Percentiles rank a stretch among this genome's conserved stretches.
Evolutionary conservation across 2,113 vertebrate species (phyloP).

Genomic region (Chrysemys picta): DNA sequence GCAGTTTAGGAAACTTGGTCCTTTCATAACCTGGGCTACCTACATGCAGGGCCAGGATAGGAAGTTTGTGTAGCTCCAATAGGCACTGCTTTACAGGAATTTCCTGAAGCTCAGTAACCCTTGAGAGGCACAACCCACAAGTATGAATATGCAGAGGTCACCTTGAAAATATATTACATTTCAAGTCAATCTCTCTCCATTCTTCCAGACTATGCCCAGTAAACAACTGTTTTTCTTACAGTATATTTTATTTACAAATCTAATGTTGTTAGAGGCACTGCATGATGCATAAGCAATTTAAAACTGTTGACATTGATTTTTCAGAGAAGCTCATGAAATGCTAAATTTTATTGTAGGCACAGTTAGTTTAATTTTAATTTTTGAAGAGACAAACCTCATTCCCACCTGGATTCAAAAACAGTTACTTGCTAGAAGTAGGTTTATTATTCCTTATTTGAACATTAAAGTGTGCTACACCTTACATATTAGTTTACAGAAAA

Average conservation of each 20-base stretch:
- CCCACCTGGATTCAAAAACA: neutral
- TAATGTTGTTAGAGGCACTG: conserved; percentile 46
- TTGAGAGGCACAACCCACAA: neutral
- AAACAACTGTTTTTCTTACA: conserved; percentile 17
- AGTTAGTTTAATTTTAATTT: neutral
- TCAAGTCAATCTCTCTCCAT: conserved; percentile 24
- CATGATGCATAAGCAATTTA: conserved; percentile 27
- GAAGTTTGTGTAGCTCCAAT: neutral
- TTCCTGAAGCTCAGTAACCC: neutral
- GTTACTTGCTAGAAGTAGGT: neutral
- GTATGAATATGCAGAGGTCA: neutral
- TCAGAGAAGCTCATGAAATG: neutral
- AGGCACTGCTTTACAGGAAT: neutral
- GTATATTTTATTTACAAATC: conserved; percentile 40
- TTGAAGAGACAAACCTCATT: neutral
- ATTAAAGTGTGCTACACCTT: neutral
- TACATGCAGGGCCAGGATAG: neutral
- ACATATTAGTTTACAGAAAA: neutral
- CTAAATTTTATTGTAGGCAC: neutral
- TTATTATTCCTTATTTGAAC: neutral
- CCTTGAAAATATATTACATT: conserved; percentile 46
- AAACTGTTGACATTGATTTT: neutral
- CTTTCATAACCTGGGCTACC: neutral
- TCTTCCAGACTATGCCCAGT: conserved; percentile 7
- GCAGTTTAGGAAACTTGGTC: neutral